A percentile compares a stretch with the other conserved stretches of the same genome.
Conservation (phyloP, 1,140 invertebrate genomes). For the Orussus abietinus region DNA sequence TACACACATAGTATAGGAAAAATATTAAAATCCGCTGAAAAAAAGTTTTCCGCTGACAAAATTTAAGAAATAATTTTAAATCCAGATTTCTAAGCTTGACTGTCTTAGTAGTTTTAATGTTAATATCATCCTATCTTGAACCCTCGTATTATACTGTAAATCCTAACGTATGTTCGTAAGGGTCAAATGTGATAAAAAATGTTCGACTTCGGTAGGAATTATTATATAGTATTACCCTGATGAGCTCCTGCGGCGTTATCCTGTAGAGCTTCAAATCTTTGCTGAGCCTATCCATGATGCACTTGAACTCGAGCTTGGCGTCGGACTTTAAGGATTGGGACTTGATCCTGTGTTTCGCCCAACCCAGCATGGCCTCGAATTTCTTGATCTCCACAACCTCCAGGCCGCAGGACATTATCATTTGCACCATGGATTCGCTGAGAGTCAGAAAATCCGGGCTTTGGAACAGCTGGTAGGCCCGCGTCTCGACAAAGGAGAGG, state of each 20-base stretch:
- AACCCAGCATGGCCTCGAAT: slow-evolving; percentile 89
- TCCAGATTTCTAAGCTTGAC: no score
- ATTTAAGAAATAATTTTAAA: no score
- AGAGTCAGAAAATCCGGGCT: slow-evolving; percentile 78
- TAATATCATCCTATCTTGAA: no score
- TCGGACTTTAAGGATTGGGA: slow-evolving; percentile 70
- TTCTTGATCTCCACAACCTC: slow-evolving; percentile 87
- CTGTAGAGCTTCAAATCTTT: slow-evolving; percentile 85
- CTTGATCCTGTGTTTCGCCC: slow-evolving; percentile 81
- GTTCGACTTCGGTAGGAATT: no score
- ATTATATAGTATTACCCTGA: no score
- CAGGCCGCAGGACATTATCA: slow-evolving; percentile 86
- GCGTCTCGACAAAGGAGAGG: slow-evolving; percentile 81
- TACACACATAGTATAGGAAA: no score
- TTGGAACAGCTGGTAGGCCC: slow-evolving; percentile 78
- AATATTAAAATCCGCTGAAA: no score
- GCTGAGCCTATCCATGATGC: slow-evolving; percentile 85
- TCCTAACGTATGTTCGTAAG: no score
- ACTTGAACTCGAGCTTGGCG: slow-evolving; percentile 84
- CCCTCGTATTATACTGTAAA: no score
- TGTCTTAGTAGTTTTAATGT: no score
- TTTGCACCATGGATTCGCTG: slow-evolving; percentile 91
- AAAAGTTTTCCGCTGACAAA: no score
- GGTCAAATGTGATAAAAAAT: no score
- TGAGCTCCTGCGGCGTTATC: slow-evolving; percentile 88